Conservation (phyloP, 2,797 vertebrate species). For the Gallirallus australis region DNA sequence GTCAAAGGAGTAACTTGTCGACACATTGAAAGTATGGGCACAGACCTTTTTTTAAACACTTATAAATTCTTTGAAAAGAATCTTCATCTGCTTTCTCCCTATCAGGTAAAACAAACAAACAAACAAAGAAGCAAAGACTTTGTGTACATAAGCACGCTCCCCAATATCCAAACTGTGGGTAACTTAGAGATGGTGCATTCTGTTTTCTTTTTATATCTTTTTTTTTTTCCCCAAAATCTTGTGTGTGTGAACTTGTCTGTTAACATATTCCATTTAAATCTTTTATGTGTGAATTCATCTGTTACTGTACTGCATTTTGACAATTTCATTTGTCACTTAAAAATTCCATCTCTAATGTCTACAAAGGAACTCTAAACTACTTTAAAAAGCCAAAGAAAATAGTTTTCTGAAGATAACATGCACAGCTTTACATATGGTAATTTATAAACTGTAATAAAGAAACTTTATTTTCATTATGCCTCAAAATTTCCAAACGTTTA, state of each 20-base stretch:
- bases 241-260: background rate
- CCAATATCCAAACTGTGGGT: background rate
- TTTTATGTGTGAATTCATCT: background rate
- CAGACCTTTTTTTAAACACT: constrained; percentile 65
- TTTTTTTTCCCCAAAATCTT: background rate
- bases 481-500: background rate
- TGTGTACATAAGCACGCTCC: background rate
- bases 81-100: constrained; percentile 77
- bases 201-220: background rate
- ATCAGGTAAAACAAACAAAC: constrained; percentile 75
- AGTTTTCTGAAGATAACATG: background rate
- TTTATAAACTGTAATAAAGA: background rate
- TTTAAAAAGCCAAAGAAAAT: background rate
- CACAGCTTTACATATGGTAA: background rate
- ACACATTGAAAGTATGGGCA: constrained; percentile 75
- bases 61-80: constrained; percentile 78
- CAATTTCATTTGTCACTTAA: background rate
- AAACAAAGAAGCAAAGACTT: background rate
- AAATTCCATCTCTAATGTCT: background rate
- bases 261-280: background rate
- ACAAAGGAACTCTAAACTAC: background rate
- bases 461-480: background rate
- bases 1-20: constrained; percentile 80
- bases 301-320: background rate
- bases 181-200: background rate